Evolutionary conservation across 2,113 vertebrate species (phyloP).

Genomic region (Geothlypis trichas): DNA sequence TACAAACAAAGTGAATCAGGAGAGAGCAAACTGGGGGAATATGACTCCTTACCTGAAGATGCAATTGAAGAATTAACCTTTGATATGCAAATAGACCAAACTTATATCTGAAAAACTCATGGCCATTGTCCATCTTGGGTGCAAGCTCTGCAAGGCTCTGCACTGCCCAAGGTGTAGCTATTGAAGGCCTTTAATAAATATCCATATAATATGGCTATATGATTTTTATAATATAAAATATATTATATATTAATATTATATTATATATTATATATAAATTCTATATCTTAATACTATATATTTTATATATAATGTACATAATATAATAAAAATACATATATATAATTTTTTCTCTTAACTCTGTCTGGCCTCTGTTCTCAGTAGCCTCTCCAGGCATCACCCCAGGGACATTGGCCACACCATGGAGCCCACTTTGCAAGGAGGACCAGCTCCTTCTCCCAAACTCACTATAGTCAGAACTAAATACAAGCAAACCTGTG

Average conservation of each 20-base stretch:
- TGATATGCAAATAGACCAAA: background rate
- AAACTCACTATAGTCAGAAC: background rate
- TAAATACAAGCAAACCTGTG: background rate
- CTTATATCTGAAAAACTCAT: background rate
- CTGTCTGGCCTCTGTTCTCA: background rate
- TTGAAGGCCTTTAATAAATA: background rate
- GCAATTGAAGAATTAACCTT: background rate
- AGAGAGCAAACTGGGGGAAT: background rate
- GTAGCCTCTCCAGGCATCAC: background rate
- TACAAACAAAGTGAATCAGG: background rate
- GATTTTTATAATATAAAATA: too few relatives aligned
- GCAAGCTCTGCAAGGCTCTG: background rate
- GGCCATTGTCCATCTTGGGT: too few relatives aligned
- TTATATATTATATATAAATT: too few relatives aligned
- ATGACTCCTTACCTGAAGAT: background rate
- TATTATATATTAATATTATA: too few relatives aligned
- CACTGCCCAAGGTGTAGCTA: background rate
- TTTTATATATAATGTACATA: too few relatives aligned
- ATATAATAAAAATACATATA: too few relatives aligned
- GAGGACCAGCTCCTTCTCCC: background rate
- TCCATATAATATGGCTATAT: too few relatives aligned
- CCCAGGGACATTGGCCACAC: fast-evolving
- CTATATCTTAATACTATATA: too few relatives aligned
- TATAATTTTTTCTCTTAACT: background rate
- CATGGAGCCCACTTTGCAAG: background rate